Percentiles rank a stretch among this genome's conserved stretches.
Conservation (phyloP, 2,113 vertebrate genomes). For the Tetrax tetrax region DNA sequence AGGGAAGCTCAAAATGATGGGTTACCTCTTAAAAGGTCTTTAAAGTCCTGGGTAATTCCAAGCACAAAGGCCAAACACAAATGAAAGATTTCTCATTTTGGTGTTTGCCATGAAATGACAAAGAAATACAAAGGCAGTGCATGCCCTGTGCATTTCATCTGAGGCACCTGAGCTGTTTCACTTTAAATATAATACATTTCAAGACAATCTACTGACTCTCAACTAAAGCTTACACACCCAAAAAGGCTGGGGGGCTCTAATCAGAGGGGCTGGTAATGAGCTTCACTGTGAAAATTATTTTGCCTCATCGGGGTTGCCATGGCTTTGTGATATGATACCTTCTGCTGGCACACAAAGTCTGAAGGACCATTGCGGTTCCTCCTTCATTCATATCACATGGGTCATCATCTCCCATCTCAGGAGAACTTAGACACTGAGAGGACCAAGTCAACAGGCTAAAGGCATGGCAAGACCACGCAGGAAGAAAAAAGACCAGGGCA, state of each 20-base stretch:
- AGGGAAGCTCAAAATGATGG: background rate
- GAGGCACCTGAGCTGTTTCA: background rate
- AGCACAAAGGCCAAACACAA: background rate
- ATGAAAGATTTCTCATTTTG: background rate
- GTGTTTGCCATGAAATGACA: background rate
- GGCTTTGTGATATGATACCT: background rate
- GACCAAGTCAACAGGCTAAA: background rate
- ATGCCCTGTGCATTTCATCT: background rate
- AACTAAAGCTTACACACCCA: background rate
- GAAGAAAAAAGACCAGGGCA: no score
- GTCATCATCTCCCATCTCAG: background rate
- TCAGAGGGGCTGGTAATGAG: background rate
- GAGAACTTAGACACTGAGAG: background rate
- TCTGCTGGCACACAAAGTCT: background rate
- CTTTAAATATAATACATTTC: background rate
- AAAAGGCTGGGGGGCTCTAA: background rate
- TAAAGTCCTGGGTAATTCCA: background rate
- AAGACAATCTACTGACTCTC: background rate
- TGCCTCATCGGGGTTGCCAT: background rate
- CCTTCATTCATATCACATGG: background rate
- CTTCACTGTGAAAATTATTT: background rate
- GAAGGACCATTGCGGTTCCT: background rate
- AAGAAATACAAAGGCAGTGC: background rate
- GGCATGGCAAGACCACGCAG: background rate
- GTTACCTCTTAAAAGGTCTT: background rate